Base-by-base conservation (phyloP, 2,888 invertebrate genomes). In the Eupithecia pulchellata region DNA sequence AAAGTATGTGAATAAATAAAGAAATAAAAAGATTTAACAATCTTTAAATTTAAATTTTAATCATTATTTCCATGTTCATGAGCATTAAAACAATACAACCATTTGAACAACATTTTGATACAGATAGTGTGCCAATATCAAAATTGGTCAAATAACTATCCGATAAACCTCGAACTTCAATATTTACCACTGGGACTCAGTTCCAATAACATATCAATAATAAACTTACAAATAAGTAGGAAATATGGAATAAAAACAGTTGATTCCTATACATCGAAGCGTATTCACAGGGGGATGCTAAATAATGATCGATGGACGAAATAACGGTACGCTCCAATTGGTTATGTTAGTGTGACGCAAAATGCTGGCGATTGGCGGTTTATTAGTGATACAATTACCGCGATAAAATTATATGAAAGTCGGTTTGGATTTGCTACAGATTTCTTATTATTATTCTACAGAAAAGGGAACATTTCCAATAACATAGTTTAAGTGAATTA, bases 301-400 rank as follows among this genome's bases (percentile, higher is more conserved):
- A 82, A 84, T 86, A 82, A 84, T 86, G 86, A 86, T 86, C 84
- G 84, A 86, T 84, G 82, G 68, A 30, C 72, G 76, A 66, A 47
- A 82, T 80, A 82, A 75, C 78, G 71, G 64, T 71, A 72, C 79
- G 78, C 77, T 72, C 68, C 32, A 69, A 63, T 72, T 66, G 68
- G 58, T 57, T 29, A 60, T 8, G 11, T n/a, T n/a, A n/a, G n/a
- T 32, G 29, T 17, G 60, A 60, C 60, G 68, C 72, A 75, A 70
- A 72, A 62, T 36, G 52, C 20, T n/a, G 66, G 60, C 72, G 72
- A 60, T 47, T 52, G 52, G 72, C 66, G 72, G 36, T 57, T 68
- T 64, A 29, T 57, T 11, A 52, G 52, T 25, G 20, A 52, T 25
- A 57, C 14, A 27, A 57, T 57, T 0, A 29, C 25, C 14, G 14